Percentiles rank a stretch among this genome's conserved stretches.
These are phyloP conservation scores for Diadumene lineata DNA, from an alignment of 92 coral and sea anemone species.

Conservation along the genomic window DNA sequence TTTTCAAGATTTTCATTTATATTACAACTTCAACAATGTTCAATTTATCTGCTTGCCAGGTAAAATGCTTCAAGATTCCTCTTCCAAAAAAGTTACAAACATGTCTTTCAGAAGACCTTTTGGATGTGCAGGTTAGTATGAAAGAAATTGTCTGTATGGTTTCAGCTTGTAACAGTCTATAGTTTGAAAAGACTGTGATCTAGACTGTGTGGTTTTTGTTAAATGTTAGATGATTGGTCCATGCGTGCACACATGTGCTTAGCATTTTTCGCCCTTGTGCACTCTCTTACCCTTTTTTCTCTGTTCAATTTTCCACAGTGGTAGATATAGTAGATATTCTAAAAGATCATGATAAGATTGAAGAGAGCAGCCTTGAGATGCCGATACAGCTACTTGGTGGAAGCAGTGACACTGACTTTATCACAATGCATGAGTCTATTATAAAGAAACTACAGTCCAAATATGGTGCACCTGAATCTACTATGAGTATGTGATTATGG, in stretches of 20 bases:
- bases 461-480: slow-evolving; percentile 52
- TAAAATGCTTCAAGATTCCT: slow-evolving; percentile 83
- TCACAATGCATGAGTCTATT: slow-evolving; percentile 78
- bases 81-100: slow-evolving; percentile 68
- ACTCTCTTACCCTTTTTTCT: background rate
- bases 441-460: slow-evolving; percentile 80
- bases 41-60: too few relatives aligned
- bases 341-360: slow-evolving; percentile 55
- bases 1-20: too few relatives aligned
- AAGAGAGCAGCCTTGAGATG: slow-evolving; percentile 64
- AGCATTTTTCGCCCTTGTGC: background rate
- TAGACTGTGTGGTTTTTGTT: background rate
- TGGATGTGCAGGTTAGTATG: slow-evolving; percentile 95
- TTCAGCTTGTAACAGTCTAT: too few relatives aligned
- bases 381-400: slow-evolving; percentile 63
- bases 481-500: slow-evolving; percentile 33
- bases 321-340: slow-evolving; percentile 77
- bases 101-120: slow-evolving; percentile 81
- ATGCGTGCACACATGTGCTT: background rate
- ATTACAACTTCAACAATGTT: too few relatives aligned
- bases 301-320: slow-evolving; percentile 28
- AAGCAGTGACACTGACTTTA: slow-evolving; percentile 77
- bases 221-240: background rate
- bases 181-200: too few relatives aligned
- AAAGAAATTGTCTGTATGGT: too few relatives aligned